Evolutionary conservation across 1,140 invertebrate species (phyloP).

Genomic region (Leptinotarsa lineolata): DNA sequence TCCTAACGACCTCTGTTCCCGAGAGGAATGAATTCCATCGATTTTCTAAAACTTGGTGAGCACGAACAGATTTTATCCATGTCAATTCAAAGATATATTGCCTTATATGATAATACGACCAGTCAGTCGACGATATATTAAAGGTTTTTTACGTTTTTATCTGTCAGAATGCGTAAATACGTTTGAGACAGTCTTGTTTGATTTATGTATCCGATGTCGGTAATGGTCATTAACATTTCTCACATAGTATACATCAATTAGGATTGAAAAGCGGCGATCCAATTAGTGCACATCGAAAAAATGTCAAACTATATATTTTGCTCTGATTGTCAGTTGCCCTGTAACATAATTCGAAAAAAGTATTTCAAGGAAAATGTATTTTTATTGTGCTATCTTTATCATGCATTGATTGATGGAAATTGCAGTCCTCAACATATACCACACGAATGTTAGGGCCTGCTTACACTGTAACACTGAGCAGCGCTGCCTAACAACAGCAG

Average conservation of each 20-base stretch:
- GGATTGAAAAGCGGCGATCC: background rate
- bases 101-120: slow-evolving; percentile 3
- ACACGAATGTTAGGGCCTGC: too few species aligned
- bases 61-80: slow-evolving; percentile 3
- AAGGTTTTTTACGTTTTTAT: background rate
- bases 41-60: background rate
- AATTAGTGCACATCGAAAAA: background rate
- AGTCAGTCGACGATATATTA: background rate
- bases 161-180: background rate
- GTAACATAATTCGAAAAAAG: background rate
- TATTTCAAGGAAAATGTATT: background rate
- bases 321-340: background rate
- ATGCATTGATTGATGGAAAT: too few species aligned
- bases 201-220: background rate
- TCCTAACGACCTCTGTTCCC: too few species aligned
- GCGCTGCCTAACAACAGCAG: too few species aligned
- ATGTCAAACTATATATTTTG: background rate
- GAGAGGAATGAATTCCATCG: background rate
- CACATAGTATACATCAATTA: background rate
- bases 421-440: too few species aligned
- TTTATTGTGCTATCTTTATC: too few species aligned
- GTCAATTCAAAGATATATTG: slow-evolving; percentile 6
- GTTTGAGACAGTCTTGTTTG: background rate
- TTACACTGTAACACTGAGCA: too few species aligned
- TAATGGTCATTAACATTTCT: slow-evolving; percentile 3